These are phyloP conservation scores for Danio aesculapii DNA, from an alignment of 2,797 vertebrate species.

Conservation along the genomic window DNA sequence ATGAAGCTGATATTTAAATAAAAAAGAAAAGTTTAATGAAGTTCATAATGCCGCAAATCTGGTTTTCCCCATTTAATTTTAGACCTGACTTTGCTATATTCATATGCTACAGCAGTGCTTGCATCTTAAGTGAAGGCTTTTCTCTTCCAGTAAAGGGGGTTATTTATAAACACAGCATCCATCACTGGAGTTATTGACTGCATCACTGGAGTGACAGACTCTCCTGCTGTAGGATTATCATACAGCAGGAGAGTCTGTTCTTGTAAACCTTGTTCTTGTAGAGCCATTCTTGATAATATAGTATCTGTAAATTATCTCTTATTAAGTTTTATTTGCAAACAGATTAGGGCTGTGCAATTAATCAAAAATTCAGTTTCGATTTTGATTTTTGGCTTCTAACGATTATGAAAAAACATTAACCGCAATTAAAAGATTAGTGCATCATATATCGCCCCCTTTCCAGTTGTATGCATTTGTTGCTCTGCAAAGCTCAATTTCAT, in stretches of 20 bases:
- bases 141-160: slow-evolving; percentile 42
- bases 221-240: too few relatives aligned
- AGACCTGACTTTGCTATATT: slow-evolving; percentile 3
- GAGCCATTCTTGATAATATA: background rate
- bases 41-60: background rate
- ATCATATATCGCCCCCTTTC: too few relatives aligned
- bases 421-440: too few relatives aligned
- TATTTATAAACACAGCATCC: slow-evolving; percentile 36
- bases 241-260: background rate
- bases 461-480: too few relatives aligned
- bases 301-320: background rate
- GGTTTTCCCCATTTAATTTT: background rate
- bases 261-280: background rate
- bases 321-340: background rate
- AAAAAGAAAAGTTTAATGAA: background rate
- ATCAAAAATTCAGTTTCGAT: too few relatives aligned
- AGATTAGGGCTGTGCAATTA: too few relatives aligned
- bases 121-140: slow-evolving; percentile 21
- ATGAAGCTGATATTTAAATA: background rate
- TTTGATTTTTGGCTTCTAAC: too few relatives aligned
- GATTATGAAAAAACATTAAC: too few relatives aligned
- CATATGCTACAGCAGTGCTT: slow-evolving; percentile 6
- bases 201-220: background rate
- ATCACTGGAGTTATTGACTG: slow-evolving; percentile 6
- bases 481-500: too few relatives aligned